Percentiles rank a stretch among this genome's conserved stretches.
These are phyloP conservation scores for Propsilocerus akamusi DNA, from an alignment of 1,140 invertebrate species.

Conservation along the genomic window DNA sequence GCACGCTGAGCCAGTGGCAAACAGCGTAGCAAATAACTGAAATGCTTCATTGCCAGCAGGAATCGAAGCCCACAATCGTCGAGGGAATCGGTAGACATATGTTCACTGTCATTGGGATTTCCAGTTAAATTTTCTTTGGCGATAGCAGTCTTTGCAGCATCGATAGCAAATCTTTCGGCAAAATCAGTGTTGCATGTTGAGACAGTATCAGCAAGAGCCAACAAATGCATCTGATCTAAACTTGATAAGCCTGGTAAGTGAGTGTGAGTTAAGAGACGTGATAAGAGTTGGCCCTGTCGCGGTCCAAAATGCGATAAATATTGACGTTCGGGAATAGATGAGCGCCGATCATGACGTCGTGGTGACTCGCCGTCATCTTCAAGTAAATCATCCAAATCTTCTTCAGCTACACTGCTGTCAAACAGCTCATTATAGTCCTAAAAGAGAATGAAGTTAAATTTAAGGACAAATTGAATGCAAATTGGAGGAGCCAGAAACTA, in stretches of 20 bases:
- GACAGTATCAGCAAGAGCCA: conserved; percentile 94
- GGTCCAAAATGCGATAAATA: conserved; percentile 66
- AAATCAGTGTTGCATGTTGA: conserved; percentile 81
- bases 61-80: conserved; percentile 97
- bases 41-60: conserved; percentile 92
- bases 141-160: conserved; percentile 48
- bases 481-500: too few species aligned
- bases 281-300: conserved; percentile 55
- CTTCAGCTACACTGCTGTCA: conserved; percentile 57
- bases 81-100: conserved; percentile 50
- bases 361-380: conserved; percentile 42
- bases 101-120: conserved; percentile 37
- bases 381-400: conserved; percentile 62
- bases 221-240: conserved; percentile 96
- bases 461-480: too few species aligned
- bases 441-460: neutral
- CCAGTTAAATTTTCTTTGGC: conserved; percentile 48
- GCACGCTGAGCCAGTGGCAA: conserved; percentile 75
- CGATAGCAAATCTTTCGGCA: conserved; percentile 62
- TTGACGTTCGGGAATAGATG: conserved; percentile 46
- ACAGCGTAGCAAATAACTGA: conserved; percentile 83
- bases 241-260: conserved; percentile 92
- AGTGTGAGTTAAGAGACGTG: conserved; percentile 82
- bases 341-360: conserved; percentile 38
- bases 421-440: conserved; percentile 79